These are phyloP conservation scores for Acanthornis magna DNA, from an alignment of 2,797 vertebrate species.

Conservation along the genomic window DNA sequence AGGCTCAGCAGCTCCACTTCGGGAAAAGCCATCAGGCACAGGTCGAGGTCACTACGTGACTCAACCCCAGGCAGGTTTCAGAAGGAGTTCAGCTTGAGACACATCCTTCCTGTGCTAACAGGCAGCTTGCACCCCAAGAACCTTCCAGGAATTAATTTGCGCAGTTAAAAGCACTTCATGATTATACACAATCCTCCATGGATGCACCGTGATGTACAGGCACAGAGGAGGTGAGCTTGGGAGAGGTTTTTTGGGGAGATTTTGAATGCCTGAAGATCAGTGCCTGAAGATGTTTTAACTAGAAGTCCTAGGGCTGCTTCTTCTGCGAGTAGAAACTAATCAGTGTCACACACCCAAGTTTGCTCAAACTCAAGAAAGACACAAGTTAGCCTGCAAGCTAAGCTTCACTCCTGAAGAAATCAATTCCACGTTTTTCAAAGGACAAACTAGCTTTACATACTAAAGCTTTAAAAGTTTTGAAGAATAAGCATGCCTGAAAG, in stretches of 20 bases:
- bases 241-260: accelerated
- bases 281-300: not conserved
- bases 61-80: not conserved
- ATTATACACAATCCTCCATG: not conserved
- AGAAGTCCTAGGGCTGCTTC: not conserved
- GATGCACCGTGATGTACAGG: accelerated
- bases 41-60: not conserved
- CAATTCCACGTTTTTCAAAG: not conserved
- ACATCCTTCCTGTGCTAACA: not conserved
- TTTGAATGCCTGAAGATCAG: not conserved
- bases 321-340: not conserved
- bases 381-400: not conserved
- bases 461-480: not conserved
- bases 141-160: not conserved
- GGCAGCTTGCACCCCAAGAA: not conserved
- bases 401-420: not conserved
- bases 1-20: not conserved
- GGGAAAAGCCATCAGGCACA: not conserved
- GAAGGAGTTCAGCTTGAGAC: not conserved
- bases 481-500: not conserved
- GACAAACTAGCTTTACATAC: not conserved
- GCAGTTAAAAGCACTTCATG: not conserved
- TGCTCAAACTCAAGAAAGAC: not conserved
- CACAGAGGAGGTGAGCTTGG: not conserved
- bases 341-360: not conserved